Percentiles rank a stretch among this genome's conserved stretches.
These are phyloP conservation scores for Gymnoscopelus braueri DNA, from an alignment of 2,797 vertebrate species.

Conservation along the genomic window DNA sequence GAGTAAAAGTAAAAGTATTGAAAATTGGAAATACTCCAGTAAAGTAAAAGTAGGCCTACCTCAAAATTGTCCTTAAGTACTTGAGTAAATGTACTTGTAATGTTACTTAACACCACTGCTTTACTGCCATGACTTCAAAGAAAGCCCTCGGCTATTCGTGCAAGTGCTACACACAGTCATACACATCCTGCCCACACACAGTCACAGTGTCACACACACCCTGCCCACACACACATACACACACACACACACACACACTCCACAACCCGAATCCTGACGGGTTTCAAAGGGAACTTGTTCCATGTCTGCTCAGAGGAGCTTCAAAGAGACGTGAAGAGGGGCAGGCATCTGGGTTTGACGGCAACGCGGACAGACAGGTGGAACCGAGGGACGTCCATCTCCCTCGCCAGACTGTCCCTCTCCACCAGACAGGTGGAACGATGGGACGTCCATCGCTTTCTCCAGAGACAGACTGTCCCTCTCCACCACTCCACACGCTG, in stretches of 20 bases:
- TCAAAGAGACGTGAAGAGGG: conserved; percentile 67
- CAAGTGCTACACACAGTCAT: conserved; percentile 54
- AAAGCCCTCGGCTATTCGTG: conserved; percentile 62
- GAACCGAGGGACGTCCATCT: conserved; percentile 46
- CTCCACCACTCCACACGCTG: conserved; percentile 19
- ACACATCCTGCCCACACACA: conserved; percentile 11
- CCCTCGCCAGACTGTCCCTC: conserved; percentile 25
- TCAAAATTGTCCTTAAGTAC: no score
- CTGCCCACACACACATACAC: no score
- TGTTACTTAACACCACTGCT: no score
- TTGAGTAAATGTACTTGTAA: no score
- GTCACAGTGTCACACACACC: no score
- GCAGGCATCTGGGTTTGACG: conserved; percentile 45
- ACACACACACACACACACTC: no score
- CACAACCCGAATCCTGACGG: no score
- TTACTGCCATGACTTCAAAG: conserved; percentile 70
- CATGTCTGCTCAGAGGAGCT: conserved; percentile 49
- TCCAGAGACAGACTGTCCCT: conserved; percentile 28
- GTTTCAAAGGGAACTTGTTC: no score
- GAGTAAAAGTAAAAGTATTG: no score
- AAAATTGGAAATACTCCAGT: no score
- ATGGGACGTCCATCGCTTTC: conserved; percentile 39
- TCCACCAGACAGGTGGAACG: conserved; percentile 62
- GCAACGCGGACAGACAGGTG: conserved; percentile 54
- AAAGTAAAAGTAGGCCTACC: no score